Base-by-base conservation (phyloP, 2,888 invertebrate species). In the Troides aeacus region DNA sequence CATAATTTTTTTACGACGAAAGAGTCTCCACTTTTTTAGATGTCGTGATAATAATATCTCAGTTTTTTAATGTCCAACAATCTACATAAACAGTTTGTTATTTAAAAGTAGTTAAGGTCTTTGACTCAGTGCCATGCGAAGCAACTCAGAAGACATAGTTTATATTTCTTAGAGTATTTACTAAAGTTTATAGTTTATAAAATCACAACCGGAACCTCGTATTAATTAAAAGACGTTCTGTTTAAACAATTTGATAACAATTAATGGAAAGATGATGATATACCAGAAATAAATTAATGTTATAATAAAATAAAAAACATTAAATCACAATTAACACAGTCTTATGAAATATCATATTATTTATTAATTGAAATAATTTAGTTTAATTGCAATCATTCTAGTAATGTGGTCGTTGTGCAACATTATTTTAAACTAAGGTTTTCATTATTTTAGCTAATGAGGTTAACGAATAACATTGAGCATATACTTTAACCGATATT, bases 1-100 rank as follows among this genome's bases (percentile, higher is more conserved):
- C 79, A 76, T 73, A 70, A 4, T 46, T 75, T 79, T 83, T 85
- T 81, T 81, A 77, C 75, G 70, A 71, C 53, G 60, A 62, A 53
- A 69, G 53, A 30, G 36, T 69, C 58, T 64, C 10, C 17, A n/a
- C 39, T 39, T 42, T n/a, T 17, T n/a, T n/a, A 30, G 17, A 18
- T 17, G 23, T 36, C 15, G 17, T 4, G 60, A 53, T n/a, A n/a
- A 53, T n/a, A 53, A 53, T 46, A 46, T 10, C 23, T 24, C 24
- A 59, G 15, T 59, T 21, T 50, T 53, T 8, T 42, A 56, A 63
- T 4, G 30, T 76, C 73, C 65, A 63, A 65, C 57, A 58, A 6
- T n/a, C n/a, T n/a, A n/a, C 7, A n/a, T 12, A 18, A 53, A 53
- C 5, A n/a, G 53, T 53, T n/a, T 53, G 53, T 53, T n/a, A 6